Evolutionary conservation across 2,113 vertebrate genomes (phyloP), one percentile per base, ranked within the genome.

Genomic region (Phainopepla nitens): DNA sequence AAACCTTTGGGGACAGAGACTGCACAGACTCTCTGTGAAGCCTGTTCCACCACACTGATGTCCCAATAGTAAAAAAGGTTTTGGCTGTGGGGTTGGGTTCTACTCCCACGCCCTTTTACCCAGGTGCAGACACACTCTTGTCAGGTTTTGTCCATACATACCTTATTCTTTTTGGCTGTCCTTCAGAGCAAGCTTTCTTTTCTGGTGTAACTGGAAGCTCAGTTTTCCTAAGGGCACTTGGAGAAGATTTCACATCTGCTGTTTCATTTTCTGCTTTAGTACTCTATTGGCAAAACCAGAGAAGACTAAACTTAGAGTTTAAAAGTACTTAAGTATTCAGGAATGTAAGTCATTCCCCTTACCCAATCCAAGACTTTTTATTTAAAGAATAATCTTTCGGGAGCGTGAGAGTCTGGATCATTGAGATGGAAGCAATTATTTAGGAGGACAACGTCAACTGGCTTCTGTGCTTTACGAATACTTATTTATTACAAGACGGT

Each of bases 271-370:
- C 95, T 82, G 62, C 25, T 89, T 77, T 61, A 90, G 81, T 8
- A 76, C 98, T 88, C 98, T 98, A 42, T 93, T 53, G 47, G n/a
- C 58, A 97, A 87, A 91, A 96, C 94, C 25, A 94, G 69, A 86
- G 25, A 70, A 64, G 56, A 27, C 17, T 73, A 70, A 73, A 44
- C 33, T 75, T 61, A 28, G 3, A 19, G 68, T 39, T 64, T 36
- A 36, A 75, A 87, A 93, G 33, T n/a, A 71, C 60, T 76, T 61
- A 90, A 90, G 49, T 35, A 77, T 21, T 78, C 45, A 82, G 70
- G 28, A 20, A 50, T 3, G 1, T 15, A 82, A 79, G 42, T 65
- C 1, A 57, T 82, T 73, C 39, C 15, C 35, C 25, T 76, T 80
- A 57, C 7, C 24, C 31, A 80, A 58, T 29, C 36, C 64, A 68